phyloP scores from a whole-genome alignment of 2,113 vertebrate species.

The Loxodonta africana region DNA sequence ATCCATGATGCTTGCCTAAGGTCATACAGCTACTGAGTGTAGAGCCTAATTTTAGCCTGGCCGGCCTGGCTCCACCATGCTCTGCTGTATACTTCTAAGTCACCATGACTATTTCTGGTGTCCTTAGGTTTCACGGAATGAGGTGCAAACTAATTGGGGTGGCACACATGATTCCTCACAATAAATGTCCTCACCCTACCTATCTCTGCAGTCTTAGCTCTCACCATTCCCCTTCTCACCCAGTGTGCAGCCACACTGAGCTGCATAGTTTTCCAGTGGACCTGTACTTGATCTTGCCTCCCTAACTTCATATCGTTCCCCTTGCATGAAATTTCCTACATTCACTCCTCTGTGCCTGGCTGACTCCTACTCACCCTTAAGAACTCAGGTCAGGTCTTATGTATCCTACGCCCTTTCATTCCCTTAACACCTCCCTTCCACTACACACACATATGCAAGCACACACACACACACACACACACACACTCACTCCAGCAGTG shows the following conservation, averaged over 20 bases:
- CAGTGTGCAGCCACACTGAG: not conserved
- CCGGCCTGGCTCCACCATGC: not conserved
- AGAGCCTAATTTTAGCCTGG: not conserved
- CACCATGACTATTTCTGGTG: not conserved
- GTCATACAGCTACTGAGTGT: no score
- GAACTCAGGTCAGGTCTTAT: not conserved
- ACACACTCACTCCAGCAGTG: no score
- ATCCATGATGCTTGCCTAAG: no score
- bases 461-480: not conserved
- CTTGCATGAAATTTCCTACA: not conserved
- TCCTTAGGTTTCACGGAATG: not conserved
- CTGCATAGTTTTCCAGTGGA: not conserved
- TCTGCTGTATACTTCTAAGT: rapidly evolving
- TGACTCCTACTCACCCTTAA: not conserved
- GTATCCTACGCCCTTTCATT: not conserved
- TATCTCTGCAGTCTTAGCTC: not conserved
- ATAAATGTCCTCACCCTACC: rapidly evolving
- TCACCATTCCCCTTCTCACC: not conserved
- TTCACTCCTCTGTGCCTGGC: not conserved
- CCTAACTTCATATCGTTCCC: no score
- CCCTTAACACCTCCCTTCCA: rapidly evolving
- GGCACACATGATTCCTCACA: not conserved
- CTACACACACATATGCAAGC: not conserved
- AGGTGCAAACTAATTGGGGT: not conserved
- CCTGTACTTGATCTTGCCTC: rapidly evolving